Base-by-base conservation (phyloP, 2,797 vertebrate species). In the Aquila chrysaetos region DNA sequence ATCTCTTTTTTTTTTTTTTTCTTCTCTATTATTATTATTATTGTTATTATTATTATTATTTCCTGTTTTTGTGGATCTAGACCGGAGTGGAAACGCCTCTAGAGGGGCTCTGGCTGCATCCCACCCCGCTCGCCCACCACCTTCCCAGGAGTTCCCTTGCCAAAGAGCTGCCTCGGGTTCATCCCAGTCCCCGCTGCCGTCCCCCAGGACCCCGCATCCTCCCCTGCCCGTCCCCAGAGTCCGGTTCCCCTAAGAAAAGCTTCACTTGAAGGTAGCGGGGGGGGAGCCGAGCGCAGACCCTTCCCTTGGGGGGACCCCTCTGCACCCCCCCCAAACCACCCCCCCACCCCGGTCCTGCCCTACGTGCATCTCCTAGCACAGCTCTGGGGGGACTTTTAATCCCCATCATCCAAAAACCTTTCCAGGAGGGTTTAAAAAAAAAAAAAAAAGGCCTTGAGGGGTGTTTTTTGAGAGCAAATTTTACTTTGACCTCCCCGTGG, bases 41-140 rank as follows among this genome's bases (percentile, higher is more conserved):
- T 90, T 46, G 14, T 92, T 78, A 12, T 90, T 85, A 33, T 96
- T 93, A 69, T 93, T 93, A 84, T 93, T 93, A 68, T 91, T 84
- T 51, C 72, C 89, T 18, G 0, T 30, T 22, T 77, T 27, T 7
- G 54, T 74, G 88, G 76, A 31, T 92, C 64, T 57, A 12, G 25
- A 37, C 28, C 19, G 7, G 48, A 74, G 64, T 11, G 18, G 60
- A 43, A 25, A 10, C 1, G 13, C 91, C 89, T 89, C 93, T 30
- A 8, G 79, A 75, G 90, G 81, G 88, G 72, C 37, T 90, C 69
- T 35, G 95, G 68, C 64, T 69, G 69, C 1, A 1, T 49, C 13
- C 15, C 13, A 2, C 69, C 30, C 57, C 6, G 9, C 30, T 37
- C 39, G 4, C 35, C 78, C 69, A 9, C 9, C 9, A 0, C 18